A percentile compares a stretch with the other conserved stretches of the same genome.
Conservation (phyloP, 1,140 invertebrate species). For the Mesaphorura yosii region DNA sequence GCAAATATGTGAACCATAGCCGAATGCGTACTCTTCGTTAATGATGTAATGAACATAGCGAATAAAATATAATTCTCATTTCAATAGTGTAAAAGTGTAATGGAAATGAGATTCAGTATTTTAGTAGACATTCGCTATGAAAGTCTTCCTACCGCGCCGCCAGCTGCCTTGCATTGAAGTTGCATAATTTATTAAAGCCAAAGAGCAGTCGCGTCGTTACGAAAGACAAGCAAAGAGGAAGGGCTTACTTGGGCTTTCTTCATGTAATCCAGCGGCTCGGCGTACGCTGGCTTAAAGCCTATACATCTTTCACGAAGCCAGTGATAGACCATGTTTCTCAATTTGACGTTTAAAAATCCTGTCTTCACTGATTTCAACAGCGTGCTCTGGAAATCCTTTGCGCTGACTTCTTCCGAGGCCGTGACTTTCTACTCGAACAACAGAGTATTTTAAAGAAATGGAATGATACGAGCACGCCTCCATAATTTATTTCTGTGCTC, state of each 20-base stretch:
- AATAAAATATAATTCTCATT: no score
- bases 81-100: neutral
- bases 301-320: slow-evolving; percentile 44
- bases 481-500: no score
- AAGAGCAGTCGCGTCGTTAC: no score
- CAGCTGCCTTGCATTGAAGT: no score
- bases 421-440: slow-evolving; percentile 53
- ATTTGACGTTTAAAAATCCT: slow-evolving; percentile 61
- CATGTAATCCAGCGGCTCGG: slow-evolving; percentile 50
- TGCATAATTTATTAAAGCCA: no score
- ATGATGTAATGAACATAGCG: no score
- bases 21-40: no score
- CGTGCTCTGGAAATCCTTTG: slow-evolving; percentile 62
- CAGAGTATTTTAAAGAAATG: no score
- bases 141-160: neutral
- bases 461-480: no score
- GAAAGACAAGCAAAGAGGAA: no score
- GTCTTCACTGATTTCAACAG: slow-evolving; percentile 58
- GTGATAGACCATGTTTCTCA: slow-evolving; percentile 69
- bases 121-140: neutral
- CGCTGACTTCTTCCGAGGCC: slow-evolving; percentile 54
- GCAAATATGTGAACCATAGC: no score
- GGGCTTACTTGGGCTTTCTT: slow-evolving; percentile 58
- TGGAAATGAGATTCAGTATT: neutral
- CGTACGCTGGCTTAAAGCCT: slow-evolving; percentile 21